Conservation (phyloP, 2,113 vertebrate species). For the Pomatorhinus ruficollis region DNA sequence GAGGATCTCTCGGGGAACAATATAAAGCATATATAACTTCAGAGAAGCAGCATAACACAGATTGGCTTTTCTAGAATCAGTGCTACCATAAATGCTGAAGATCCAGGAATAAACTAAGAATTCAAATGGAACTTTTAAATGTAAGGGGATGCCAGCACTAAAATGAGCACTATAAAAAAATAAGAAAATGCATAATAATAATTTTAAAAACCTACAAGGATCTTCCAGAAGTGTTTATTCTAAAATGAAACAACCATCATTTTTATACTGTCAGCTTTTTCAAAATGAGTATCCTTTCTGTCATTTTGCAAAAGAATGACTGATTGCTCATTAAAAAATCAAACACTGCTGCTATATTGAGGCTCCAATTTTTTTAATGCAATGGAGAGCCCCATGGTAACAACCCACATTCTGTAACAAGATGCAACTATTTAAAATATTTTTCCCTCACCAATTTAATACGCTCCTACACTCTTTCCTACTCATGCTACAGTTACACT, state of each 20-base stretch:
- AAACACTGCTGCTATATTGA: not conserved
- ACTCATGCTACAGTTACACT: not conserved
- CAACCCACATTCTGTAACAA: slow-evolving; percentile 9
- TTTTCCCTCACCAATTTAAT: slow-evolving; percentile 43
- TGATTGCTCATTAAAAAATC: not conserved
- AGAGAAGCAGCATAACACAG: not conserved
- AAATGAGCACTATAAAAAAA: not conserved
- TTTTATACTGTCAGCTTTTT: not conserved
- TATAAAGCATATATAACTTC: not conserved
- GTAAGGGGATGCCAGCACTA: not conserved
- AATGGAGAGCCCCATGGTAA: slow-evolving; percentile 30
- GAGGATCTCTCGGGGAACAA: not conserved
- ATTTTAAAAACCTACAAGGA: not conserved
- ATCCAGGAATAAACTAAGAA: not conserved
- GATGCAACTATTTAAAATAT: slow-evolving; percentile 44
- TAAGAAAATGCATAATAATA: not conserved
- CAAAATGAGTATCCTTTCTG: not conserved
- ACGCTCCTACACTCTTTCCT: slow-evolving; percentile 9
- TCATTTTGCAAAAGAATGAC: not conserved
- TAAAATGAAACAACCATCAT: not conserved
- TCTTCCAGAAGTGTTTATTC: not conserved
- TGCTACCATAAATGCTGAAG: not conserved
- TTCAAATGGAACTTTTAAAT: not conserved
- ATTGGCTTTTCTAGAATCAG: not conserved
- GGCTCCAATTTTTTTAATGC: not conserved